These are phyloP conservation scores for Todiramphus saurophagus DNA, from an alignment of 2,113 vertebrate genomes.

Conservation along the genomic window DNA sequence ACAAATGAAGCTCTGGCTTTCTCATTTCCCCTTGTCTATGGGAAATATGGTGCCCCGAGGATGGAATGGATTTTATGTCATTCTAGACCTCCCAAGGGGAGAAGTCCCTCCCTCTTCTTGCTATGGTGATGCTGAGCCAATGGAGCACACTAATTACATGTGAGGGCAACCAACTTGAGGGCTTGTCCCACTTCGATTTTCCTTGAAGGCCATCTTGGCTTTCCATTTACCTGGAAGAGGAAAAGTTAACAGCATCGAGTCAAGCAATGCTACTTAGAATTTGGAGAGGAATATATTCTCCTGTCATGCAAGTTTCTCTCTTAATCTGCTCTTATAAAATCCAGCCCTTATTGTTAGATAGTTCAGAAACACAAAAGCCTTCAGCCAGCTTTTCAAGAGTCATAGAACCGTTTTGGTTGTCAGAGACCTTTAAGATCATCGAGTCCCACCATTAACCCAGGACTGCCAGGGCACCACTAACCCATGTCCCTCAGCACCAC, in stretches of 20 bases:
- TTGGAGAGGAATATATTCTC: background rate
- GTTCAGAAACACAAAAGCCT: background rate
- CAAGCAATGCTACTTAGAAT: background rate
- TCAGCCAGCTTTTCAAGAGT: background rate
- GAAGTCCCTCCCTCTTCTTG: background rate
- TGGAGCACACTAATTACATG: background rate
- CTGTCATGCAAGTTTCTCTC: background rate
- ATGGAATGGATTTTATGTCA: conserved; percentile 3
- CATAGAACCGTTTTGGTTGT: too few relatives aligned
- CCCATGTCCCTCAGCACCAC: too few relatives aligned
- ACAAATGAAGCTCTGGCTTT: background rate
- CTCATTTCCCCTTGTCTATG: background rate
- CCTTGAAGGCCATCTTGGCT: background rate
- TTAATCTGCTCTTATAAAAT: background rate
- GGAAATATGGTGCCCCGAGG: background rate
- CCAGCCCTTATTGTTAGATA: background rate
- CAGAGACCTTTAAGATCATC: too few relatives aligned
- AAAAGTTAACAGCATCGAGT: background rate
- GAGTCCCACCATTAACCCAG: too few relatives aligned
- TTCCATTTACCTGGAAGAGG: background rate
- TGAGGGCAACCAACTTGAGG: fast-evolving
- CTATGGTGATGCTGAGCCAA: background rate
- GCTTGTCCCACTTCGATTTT: background rate
- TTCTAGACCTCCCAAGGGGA: background rate
- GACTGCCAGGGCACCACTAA: too few relatives aligned